phyloP scores from a whole-genome alignment of 2,113 vertebrate species.

The Vimba vimba region DNA sequence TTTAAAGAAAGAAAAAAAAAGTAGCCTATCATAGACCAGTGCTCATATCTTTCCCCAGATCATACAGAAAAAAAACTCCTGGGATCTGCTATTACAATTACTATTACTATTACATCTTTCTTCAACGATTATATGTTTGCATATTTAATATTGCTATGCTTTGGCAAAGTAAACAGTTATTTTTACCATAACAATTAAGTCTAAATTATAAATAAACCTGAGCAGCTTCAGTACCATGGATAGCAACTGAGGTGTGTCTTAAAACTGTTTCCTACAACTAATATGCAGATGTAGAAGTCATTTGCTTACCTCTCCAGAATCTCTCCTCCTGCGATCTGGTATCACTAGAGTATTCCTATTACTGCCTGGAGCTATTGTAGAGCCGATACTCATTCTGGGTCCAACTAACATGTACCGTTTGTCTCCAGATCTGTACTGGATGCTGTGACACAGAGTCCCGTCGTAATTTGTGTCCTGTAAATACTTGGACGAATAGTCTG shows the following conservation, averaged over 20 bases:
- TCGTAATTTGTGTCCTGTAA: too few species aligned
- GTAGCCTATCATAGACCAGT: too few species aligned
- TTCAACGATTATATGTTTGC: too few species aligned
- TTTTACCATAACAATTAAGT: too few species aligned
- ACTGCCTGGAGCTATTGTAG: too few species aligned
- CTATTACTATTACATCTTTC: conserved; percentile 34
- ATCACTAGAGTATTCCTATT: too few species aligned
- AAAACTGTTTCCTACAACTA: not conserved
- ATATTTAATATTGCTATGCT: not conserved
- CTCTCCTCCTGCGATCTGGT: too few species aligned
- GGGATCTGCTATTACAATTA: conserved; percentile 46
- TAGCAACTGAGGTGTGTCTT: not conserved
- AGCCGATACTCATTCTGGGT: conserved; percentile 50
- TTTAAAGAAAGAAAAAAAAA: too few species aligned
- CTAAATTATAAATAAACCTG: not conserved
- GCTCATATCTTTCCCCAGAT: not conserved
- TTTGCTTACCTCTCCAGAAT: conserved; percentile 40
- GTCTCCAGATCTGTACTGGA: conserved; percentile 63
- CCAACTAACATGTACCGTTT: conserved; percentile 65
- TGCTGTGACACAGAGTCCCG: conserved; percentile 55
- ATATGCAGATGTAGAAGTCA: not conserved
- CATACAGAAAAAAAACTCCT: not conserved
- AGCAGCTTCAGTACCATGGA: not conserved
- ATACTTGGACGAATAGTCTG: too few species aligned
- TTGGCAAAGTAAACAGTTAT: not conserved